These are phyloP conservation scores for Aromia moschata DNA, from an alignment of 2,888 invertebrate species.

Conservation along the genomic window DNA sequence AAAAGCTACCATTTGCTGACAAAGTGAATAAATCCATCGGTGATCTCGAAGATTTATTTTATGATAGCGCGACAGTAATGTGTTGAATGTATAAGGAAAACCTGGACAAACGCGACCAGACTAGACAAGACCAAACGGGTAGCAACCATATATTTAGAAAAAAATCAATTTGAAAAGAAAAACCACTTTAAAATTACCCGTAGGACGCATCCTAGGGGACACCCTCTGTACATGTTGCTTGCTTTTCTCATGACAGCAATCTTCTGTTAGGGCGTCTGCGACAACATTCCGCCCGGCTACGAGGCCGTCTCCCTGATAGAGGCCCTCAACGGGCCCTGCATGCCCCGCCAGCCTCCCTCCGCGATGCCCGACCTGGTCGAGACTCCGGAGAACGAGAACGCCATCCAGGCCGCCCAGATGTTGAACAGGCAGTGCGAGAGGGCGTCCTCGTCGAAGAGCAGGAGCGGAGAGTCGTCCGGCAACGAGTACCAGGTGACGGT, in stretches of 20 bases:
- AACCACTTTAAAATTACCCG: too few species aligned
- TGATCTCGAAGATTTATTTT: too few species aligned
- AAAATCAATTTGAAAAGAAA: too few species aligned
- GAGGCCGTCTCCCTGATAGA: constrained; percentile 94
- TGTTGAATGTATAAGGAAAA: too few species aligned
- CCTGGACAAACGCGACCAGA: too few species aligned
- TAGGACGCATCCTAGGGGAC: too few species aligned
- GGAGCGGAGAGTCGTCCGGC: constrained; percentile 60
- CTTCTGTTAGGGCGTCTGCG: constrained; percentile 73
- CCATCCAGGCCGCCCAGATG: constrained; percentile 74
- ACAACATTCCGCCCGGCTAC: constrained; percentile 91
- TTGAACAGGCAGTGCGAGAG: constrained; percentile 70
- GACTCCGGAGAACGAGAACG: constrained; percentile 72
- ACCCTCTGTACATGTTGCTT: too few species aligned
- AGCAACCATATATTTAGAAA: too few species aligned
- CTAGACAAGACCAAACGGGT: too few species aligned
- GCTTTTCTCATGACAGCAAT: constrained; percentile 6
- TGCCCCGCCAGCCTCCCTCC: constrained; percentile 64
- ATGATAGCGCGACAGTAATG: too few species aligned
- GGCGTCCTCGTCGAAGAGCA: constrained; percentile 62
- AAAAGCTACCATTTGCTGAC: too few species aligned
- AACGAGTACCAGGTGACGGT: constrained; percentile 78
- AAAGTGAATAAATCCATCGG: too few species aligned
- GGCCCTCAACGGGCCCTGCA: constrained; percentile 91
- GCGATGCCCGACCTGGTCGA: constrained; percentile 64